Base-by-base conservation (phyloP, 2,888 invertebrate species). In the Amphimallon solstitiale region DNA sequence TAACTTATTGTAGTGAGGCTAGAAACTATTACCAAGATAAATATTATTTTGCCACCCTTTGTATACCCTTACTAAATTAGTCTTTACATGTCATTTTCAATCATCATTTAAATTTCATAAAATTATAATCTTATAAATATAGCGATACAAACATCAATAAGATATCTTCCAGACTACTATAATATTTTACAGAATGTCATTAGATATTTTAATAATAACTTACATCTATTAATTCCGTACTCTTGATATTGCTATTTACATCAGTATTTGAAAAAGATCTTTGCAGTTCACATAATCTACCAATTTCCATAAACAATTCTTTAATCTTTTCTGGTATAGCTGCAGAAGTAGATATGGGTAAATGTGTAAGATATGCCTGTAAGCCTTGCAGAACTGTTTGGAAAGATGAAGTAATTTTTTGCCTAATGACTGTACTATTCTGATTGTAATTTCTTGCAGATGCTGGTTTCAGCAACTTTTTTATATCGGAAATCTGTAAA, bases 301-400 rank as follows among this genome's bases (percentile, higher is more conserved):
- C 15, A 23, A 68, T 61, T 19, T 68, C 70, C 43, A 73, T 74
- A 51, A 82, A 64, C 5, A 81, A 65, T 10, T 84, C 81, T 56
- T 83, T 84, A 14, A 88, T 75, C 73, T 88, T 88, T 23, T 85
- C 85, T 0, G 85, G 84, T 67, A 85, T 81, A 52, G 82, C 83
- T 65, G 82, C 83, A 5, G 84, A 77, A 9, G 85, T 79, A 4
- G 87, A 86, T 66, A 82, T 83, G 0, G 86, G 85, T 68, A 88
- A 76, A 71, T 88, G 86, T 34, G 84, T 83, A 38, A 79, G 76
- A 69, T 84, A 86, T 0, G 83, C 80, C 63, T 85, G 80, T 64
- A 87, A 71, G 2, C 86, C 86, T 71, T 87, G 84, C 5, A 83
- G 73, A 15, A 87, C 77, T 35, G 85, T 78, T n/a, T 85, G 85